phyloP scores from a whole-genome alignment of 2,797 vertebrate species.

The Gila robusta region DNA sequence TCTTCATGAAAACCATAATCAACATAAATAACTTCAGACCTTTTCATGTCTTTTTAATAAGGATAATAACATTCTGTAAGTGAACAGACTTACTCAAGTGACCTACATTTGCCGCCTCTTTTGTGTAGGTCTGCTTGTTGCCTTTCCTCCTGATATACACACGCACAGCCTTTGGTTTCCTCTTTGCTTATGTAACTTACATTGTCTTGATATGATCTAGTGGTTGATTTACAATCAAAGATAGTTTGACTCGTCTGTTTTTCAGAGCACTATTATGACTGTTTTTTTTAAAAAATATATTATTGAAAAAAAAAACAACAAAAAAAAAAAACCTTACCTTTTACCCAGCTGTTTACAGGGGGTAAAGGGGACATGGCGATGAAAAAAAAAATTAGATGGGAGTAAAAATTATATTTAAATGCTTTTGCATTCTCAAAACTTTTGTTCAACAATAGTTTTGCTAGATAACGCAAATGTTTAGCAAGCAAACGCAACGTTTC shows the following conservation, averaged over 20 bases:
- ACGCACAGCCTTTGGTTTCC: slow-evolving; percentile 61
- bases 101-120: slow-evolving; percentile 79
- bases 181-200: slow-evolving; percentile 10
- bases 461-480: neutral
- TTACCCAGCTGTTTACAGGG: neutral
- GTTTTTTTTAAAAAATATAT: neutral
- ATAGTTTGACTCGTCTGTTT: slow-evolving; percentile 16
- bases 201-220: slow-evolving; percentile 26
- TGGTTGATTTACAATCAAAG: slow-evolving; percentile 22
- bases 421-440: neutral
- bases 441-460: neutral
- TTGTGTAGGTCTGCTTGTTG: neutral
- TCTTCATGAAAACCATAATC: neutral
- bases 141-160: slow-evolving; percentile 67
- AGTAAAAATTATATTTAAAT: neutral
- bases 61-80: slow-evolving; percentile 21
- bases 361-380: neutral
- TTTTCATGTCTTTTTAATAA: slow-evolving; percentile 19
- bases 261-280: neutral
- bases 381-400: neutral
- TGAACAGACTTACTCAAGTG: slow-evolving; percentile 64
- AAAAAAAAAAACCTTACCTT: neutral
- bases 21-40: neutral
- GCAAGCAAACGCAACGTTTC: neutral
- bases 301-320: neutral